Evolutionary conservation across 2,113 vertebrate species (phyloP).

Genomic region (Cyanoderma ruficeps): DNA sequence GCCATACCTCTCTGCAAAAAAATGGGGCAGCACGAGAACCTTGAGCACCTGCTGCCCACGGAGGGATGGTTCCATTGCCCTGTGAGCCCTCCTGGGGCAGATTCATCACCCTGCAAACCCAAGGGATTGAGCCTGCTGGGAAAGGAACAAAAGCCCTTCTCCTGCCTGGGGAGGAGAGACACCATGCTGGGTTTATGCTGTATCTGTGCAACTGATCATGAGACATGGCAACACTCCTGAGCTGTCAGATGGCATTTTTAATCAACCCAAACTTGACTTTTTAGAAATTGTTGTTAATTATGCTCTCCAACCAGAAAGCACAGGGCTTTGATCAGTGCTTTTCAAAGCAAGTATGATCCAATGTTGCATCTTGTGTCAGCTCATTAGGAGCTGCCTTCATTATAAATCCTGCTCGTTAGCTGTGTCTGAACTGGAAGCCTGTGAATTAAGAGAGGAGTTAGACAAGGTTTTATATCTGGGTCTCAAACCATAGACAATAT

Average conservation of each 20-base stretch:
- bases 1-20: not conserved
- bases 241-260: not conserved
- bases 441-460: not conserved
- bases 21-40: not conserved
- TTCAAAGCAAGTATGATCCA: not conserved
- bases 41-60: fast-evolving
- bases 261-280: not conserved
- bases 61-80: not conserved
- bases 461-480: not conserved
- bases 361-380: not conserved
- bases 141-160: not conserved
- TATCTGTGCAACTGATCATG: not conserved
- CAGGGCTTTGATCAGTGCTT: not conserved
- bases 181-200: not conserved
- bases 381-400: not conserved
- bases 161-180: not conserved
- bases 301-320: not conserved
- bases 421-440: not conserved
- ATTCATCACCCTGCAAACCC: not conserved
- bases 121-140: not conserved
- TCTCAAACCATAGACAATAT: not conserved
- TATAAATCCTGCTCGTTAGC: not conserved
- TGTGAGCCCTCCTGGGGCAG: not conserved
- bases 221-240: not conserved
- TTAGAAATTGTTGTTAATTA: not conserved